These are phyloP conservation scores for Coryphaenoides rupestris DNA, from an alignment of 2,113 vertebrate species.

Conservation along the genomic window DNA sequence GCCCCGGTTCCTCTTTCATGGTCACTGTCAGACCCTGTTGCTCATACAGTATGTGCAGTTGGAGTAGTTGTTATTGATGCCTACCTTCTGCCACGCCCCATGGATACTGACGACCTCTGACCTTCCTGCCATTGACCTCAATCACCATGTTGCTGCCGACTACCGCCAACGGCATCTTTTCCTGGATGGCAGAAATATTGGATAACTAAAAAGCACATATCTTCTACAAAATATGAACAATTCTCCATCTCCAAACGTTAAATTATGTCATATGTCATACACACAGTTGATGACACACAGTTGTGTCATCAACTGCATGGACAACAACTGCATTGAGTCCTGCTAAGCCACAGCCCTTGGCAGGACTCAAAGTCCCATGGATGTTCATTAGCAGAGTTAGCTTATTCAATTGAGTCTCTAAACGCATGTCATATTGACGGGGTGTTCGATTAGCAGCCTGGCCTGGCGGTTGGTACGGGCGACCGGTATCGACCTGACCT, in stretches of 20 bases:
- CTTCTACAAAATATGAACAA: neutral
- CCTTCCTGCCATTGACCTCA: slow-evolving; percentile 77
- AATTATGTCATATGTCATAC: too few species aligned
- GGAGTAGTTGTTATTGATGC: slow-evolving; percentile 11
- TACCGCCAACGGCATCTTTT: slow-evolving; percentile 77
- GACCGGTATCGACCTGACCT: neutral
- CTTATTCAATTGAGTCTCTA: slow-evolving; percentile 3
- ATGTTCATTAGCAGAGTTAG: neutral
- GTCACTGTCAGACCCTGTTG: too few species aligned
- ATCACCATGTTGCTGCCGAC: slow-evolving; percentile 78
- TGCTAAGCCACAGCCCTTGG: slow-evolving; percentile 8
- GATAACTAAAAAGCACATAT: neutral
- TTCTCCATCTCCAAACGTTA: too few species aligned
- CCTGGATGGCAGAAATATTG: slow-evolving; percentile 46
- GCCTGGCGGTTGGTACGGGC: neutral
- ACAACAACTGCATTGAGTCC: neutral
- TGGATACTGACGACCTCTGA: slow-evolving; percentile 79
- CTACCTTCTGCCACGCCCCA: slow-evolving; percentile 82
- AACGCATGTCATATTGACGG: slow-evolving; percentile 2
- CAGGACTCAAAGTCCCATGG: slow-evolving; percentile 1
- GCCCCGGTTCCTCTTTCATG: too few species aligned
- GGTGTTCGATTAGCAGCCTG: neutral
- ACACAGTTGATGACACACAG: too few species aligned
- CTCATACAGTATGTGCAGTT: too few species aligned
- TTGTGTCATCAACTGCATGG: too few species aligned